Conservation (phyloP, 2,797 vertebrate species). For the Aulostomus chinensis region DNA sequence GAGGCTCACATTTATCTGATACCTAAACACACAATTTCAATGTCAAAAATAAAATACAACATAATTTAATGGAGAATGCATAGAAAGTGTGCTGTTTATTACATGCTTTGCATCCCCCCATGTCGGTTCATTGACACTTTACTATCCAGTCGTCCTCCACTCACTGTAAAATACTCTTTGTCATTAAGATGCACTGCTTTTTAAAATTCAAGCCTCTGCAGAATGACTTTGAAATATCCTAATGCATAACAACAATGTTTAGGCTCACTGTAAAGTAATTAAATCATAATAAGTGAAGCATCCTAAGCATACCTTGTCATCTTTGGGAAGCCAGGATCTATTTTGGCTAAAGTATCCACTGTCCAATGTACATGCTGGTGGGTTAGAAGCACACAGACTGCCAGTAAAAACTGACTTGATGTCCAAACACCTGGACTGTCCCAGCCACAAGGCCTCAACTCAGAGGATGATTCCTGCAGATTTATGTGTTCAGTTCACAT, state of each 20-base stretch:
- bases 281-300: background rate
- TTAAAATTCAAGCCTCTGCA: too few relatives aligned
- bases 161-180: too few relatives aligned
- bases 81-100: background rate
- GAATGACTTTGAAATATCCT: background rate
- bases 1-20: constrained; percentile 6
- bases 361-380: constrained; percentile 82
- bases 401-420: constrained; percentile 65
- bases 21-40: constrained; percentile 7
- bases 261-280: background rate
- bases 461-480: constrained; percentile 37
- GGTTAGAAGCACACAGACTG: constrained; percentile 69
- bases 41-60: constrained; percentile 1
- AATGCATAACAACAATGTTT: background rate
- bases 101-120: background rate
- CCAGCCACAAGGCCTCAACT: constrained; percentile 39
- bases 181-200: too few relatives aligned
- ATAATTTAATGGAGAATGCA: too few relatives aligned
- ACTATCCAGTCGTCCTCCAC: background rate
- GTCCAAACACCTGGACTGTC: constrained; percentile 33
- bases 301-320: constrained; percentile 80
- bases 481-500: constrained; percentile 53
- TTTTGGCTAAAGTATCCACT: constrained; percentile 79
- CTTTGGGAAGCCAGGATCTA: constrained; percentile 80
- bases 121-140: background rate